Percentiles rank a stretch among this genome's conserved stretches.
These are phyloP conservation scores for Brachionus koreanus DNA, from an alignment of 1,140 invertebrate species.

Conservation along the genomic window DNA sequence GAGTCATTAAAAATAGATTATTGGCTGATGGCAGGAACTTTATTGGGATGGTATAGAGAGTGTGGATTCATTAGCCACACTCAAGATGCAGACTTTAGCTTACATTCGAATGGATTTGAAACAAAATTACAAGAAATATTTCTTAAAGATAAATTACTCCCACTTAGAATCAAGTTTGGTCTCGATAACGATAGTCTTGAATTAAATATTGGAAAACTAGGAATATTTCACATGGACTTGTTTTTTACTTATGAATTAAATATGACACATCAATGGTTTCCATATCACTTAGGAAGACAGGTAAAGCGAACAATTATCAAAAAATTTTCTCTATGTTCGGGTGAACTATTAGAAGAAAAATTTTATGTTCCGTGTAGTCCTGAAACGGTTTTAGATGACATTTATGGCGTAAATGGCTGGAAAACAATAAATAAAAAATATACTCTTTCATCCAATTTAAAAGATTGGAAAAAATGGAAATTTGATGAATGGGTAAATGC, in stretches of 20 bases:
- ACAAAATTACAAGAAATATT: background rate
- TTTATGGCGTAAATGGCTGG: background rate
- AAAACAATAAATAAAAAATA: background rate
- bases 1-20: background rate
- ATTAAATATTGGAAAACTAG: background rate
- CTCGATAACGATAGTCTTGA: background rate
- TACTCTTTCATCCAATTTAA: background rate
- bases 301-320: background rate
- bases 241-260: background rate
- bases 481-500: background rate
- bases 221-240: background rate
- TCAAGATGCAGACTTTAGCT: background rate
- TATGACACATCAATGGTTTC: background rate
- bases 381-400: background rate
- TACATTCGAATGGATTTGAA: background rate
- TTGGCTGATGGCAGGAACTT: background rate
- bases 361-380: background rate
- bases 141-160: background rate
- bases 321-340: background rate
- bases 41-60: slow-evolving; percentile 21
- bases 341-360: background rate
- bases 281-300: background rate
- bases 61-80: slow-evolving; percentile 7
- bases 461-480: background rate
- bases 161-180: background rate